phyloP scores from a whole-genome alignment of 2,797 vertebrate species.

The Neoniphon sammara region DNA sequence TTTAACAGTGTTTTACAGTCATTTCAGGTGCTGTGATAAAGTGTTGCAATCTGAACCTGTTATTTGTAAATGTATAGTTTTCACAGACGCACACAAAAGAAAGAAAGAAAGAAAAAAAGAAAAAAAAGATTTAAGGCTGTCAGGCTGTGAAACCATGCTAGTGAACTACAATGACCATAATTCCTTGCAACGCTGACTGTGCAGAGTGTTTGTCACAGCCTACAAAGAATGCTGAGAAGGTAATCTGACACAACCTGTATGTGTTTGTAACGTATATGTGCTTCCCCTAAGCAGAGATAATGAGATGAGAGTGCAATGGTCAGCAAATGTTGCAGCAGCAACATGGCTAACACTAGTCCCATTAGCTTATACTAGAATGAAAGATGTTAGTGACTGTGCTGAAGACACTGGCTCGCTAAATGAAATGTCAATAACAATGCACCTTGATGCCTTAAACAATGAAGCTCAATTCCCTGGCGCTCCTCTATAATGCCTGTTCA shows the following conservation, averaged over 20 bases:
- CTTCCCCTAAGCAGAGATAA: conserved; percentile 22
- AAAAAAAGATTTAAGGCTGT: neutral
- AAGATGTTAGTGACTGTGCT: conserved; percentile 46
- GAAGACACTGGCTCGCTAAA: conserved; percentile 56
- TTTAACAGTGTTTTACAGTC: no score
- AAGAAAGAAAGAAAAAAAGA: no score
- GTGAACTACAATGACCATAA: neutral
- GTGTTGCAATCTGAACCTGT: no score
- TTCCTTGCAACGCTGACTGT: no score
- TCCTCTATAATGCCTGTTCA: conserved; percentile 57
- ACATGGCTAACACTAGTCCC: conserved; percentile 57
- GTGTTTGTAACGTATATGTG: neutral
- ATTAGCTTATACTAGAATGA: conserved; percentile 47
- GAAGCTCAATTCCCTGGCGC: conserved; percentile 62
- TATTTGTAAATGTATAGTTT: no score
- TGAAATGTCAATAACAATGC: conserved; percentile 73
- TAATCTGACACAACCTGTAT: neutral
- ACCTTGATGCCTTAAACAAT: conserved; percentile 66
- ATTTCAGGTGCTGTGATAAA: no score
- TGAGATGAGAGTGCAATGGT: conserved; percentile 23
- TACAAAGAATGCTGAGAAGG: neutral
- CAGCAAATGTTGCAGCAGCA: conserved; percentile 30
- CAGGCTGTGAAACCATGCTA: neutral
- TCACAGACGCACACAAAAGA: no score
- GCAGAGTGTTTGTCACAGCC: no score